These are phyloP conservation scores for Galemys pyrenaicus DNA, from an alignment of 2,113 vertebrate species.

Conservation along the genomic window DNA sequence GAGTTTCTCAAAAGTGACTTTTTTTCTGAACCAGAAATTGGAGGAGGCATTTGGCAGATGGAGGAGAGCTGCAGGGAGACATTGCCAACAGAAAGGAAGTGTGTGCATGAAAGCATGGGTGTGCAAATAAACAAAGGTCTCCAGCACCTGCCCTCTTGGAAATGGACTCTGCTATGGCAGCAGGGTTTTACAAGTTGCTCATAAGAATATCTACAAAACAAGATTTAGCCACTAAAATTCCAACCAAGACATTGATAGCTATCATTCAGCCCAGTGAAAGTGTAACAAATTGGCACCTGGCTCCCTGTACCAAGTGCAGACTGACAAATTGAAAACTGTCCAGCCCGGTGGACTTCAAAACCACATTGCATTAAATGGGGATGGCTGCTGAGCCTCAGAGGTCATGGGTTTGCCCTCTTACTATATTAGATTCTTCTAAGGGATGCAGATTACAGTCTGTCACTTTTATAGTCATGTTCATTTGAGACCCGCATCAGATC, in stretches of 20 bases:
- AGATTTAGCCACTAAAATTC: constrained; percentile 31
- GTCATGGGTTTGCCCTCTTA: neutral
- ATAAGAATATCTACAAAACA: constrained; percentile 11
- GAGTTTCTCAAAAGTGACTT: neutral
- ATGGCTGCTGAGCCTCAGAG: neutral
- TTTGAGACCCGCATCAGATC: neutral
- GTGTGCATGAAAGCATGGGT: neutral
- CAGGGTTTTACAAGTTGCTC: constrained; percentile 8
- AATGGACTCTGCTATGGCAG: neutral
- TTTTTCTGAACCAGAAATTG: neutral
- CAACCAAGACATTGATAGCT: constrained; percentile 24
- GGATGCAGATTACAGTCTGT: neutral
- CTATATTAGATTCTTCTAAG: neutral
- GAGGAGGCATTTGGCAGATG: constrained; percentile 36
- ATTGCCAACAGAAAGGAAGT: neutral
- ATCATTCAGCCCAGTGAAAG: neutral
- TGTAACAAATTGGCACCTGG: constrained; percentile 16
- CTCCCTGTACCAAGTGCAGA: neutral
- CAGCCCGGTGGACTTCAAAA: fast-evolving
- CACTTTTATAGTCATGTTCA: constrained; percentile 22
- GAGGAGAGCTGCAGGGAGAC: neutral
- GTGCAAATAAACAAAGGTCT: neutral
- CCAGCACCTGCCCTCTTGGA: constrained; percentile 30
- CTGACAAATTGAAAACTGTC: neutral
- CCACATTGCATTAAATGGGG: neutral